A percentile compares a stretch with the other conserved stretches of the same genome.
Conservation (phyloP, 1,140 invertebrate species). For the Aphis craccivora region DNA sequence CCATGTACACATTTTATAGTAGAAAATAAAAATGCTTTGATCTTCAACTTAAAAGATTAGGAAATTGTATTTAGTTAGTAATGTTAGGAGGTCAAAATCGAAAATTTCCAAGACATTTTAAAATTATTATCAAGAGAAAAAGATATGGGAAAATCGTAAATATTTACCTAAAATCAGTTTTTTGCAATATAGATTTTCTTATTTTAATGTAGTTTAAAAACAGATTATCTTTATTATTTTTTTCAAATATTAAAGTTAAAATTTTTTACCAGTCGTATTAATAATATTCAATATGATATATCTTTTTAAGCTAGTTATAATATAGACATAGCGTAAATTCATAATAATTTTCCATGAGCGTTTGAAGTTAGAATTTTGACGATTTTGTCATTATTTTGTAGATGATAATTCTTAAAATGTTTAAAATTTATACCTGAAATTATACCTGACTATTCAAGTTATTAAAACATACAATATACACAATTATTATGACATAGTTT, state of each 20-base stretch:
- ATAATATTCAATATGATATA: no score
- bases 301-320: no score
- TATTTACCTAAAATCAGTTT: not conserved
- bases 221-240: no score
- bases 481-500: not conserved
- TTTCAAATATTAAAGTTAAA: no score
- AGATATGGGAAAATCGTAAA: no score
- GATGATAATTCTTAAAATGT: no score
- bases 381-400: not conserved
- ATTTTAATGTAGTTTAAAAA: not conserved
- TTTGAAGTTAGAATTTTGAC: not conserved
- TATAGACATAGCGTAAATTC: no score
- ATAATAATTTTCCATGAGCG: no score
- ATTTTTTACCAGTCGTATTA: no score
- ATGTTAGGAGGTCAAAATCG: not conserved
- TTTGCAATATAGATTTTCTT: not conserved
- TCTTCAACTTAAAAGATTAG: not conserved
- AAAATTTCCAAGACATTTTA: not conserved
- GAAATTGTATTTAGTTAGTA: not conserved
- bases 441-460: not conserved
- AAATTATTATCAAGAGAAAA: not conserved
- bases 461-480: not conserved
- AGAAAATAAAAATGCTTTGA: not conserved
- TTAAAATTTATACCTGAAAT: no score
- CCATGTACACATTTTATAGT: not conserved